These are phyloP conservation scores for Gavia stellata DNA, from an alignment of 2,113 vertebrate species.

Conservation along the genomic window DNA sequence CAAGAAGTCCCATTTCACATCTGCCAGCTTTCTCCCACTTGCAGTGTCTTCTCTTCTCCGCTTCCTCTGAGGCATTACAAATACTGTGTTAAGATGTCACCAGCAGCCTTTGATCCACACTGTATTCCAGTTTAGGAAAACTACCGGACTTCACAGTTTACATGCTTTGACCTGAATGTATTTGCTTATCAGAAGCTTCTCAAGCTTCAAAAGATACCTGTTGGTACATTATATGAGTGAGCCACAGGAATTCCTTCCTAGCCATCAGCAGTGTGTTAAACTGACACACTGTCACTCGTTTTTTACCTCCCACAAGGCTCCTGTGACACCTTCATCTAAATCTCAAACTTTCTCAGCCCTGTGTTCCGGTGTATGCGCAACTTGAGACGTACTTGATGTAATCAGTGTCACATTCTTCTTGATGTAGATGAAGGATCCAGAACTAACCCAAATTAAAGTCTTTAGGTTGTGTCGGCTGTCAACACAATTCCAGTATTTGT, in stretches of 20 bases:
- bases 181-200: not conserved
- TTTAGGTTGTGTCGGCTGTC: not conserved
- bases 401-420: not conserved
- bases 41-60: accelerated
- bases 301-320: not conserved
- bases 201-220: not conserved
- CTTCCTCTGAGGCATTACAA: not conserved
- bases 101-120: not conserved
- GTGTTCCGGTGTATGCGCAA: not conserved
- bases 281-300: not conserved
- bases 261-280: not conserved
- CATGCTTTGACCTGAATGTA: not conserved
- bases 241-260: constrained; percentile 1
- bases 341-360: not conserved
- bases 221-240: not conserved
- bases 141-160: not conserved
- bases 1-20: not conserved
- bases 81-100: not conserved
- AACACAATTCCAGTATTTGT: not conserved
- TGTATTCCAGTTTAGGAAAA: not conserved
- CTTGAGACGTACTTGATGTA: not conserved
- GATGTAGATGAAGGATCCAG: too few species aligned
- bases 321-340: not conserved
- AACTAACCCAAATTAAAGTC: too few species aligned
- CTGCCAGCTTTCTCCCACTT: not conserved